Base-by-base conservation (phyloP, 1,140 invertebrate species). In the Drosophila pectinifera region DNA sequence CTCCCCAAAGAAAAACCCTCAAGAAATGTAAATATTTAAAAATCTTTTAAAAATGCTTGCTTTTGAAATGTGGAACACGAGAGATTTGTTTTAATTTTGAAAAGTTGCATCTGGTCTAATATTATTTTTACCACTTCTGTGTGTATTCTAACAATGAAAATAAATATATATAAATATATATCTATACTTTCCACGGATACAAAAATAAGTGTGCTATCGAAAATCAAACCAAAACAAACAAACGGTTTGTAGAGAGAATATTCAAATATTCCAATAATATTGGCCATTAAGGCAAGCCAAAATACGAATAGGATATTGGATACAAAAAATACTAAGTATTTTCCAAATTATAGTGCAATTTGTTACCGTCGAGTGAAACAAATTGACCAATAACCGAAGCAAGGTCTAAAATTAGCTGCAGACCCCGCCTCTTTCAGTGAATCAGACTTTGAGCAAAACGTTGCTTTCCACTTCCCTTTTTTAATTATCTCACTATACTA, bases 181-280 rank as follows among this genome's bases (percentile, higher is more conserved):
- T 39, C 38, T 61, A 57, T 2, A n/a, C 20, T 16, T 39, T 58
- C 51, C 53, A 57, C 59, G 10, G 8, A 38, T 41, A 22, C 36
- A 28, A 62, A 62, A 62, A 28, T 20, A 62, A 62, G 36, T 58
- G 59, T 41, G 59, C 59, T 58, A 11, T 22, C 14, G 11, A 39
- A 20, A 41, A 31, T 53, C 22, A 28, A 56, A 57, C 2, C 20
- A 53, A 57, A 4, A 36, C 20, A 38, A 24, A 10, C 31, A 10
- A 10, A n/a, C 22, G 24, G 20, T 39, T 55, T 26, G 7, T 55
- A 39, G 36, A 26, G 26, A 24, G 8, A 24, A 39, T n/a, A n/a
- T 26, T 41, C 6, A 24, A 13, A 34, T 55, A 5, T 51, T 51
- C 16, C 28, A 51, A 51, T 34, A 51, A 51, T 51, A 51, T 31